phyloP scores from a whole-genome alignment of 2,797 vertebrate species.

The Cryptoblepharus egeriae region DNA sequence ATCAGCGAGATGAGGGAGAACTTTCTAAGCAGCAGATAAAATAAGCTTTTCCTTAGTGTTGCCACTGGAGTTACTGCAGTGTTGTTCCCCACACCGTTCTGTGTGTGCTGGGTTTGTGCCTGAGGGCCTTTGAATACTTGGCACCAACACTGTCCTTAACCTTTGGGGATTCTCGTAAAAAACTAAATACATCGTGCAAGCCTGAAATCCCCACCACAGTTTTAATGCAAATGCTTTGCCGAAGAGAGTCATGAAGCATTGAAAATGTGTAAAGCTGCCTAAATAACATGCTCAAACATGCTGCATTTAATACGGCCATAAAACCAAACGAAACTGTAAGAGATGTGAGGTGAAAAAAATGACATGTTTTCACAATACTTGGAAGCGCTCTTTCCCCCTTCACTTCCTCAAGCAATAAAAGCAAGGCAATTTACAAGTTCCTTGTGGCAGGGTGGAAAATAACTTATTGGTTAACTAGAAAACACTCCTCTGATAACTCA shows the following conservation, averaged over 20 bases:
- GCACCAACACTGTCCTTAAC: too few species aligned
- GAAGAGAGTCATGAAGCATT: conserved; percentile 25
- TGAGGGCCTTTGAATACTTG: too few species aligned
- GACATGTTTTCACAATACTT: conserved; percentile 57
- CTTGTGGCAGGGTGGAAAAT: conserved; percentile 31
- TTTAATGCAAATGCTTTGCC: neutral
- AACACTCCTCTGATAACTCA: neutral
- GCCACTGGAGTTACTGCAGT: too few species aligned
- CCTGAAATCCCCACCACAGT: neutral
- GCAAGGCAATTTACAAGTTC: conserved; percentile 50
- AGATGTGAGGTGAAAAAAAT: conserved; percentile 41
- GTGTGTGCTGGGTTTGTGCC: too few species aligned
- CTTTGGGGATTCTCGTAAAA: too few species aligned
- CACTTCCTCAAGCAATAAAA: conserved; percentile 49
- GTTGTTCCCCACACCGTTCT: too few species aligned
- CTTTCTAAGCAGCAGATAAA: too few species aligned
- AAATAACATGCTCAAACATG: neutral
- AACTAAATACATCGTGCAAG: too few species aligned
- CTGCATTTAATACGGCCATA: neutral
- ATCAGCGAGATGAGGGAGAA: too few species aligned
- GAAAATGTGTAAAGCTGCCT: conserved; percentile 35
- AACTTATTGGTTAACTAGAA: conserved; percentile 33
- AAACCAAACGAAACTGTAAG: neutral
- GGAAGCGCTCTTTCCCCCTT: conserved; percentile 56
- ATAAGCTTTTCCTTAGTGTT: too few species aligned